Conservation (phyloP, 2,888 invertebrate genomes). For the Hirtodrosophila alboralis region DNA sequence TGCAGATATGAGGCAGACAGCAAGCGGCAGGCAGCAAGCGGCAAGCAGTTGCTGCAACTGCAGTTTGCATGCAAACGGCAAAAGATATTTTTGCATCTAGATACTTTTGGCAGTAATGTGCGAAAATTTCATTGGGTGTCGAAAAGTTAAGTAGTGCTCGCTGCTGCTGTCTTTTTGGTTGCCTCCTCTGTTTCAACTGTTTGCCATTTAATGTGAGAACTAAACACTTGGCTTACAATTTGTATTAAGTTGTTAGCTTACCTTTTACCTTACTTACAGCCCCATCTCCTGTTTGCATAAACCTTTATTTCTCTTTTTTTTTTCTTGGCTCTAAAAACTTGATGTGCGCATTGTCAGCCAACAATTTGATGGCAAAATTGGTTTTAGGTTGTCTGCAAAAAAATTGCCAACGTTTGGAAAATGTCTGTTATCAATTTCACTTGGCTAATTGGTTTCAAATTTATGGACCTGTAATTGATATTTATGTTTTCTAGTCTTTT, state of each 20-base stretch:
- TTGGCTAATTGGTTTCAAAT: constrained; percentile 83
- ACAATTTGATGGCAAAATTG: constrained; percentile 60
- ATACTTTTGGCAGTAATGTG: constrained; percentile 83
- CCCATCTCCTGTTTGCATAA: constrained; percentile 59
- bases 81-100: constrained; percentile 78
- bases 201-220: constrained; percentile 75
- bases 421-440: constrained; percentile 82
- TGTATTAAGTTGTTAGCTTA: constrained; percentile 74
- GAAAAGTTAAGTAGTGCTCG: constrained; percentile 81
- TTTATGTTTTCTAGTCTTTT: constrained; percentile 75
- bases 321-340: constrained; percentile 20
- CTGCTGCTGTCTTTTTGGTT: constrained; percentile 55
- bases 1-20: constrained; percentile 43
- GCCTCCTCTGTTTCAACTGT: constrained; percentile 26
- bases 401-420: constrained; percentile 64
- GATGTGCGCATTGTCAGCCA: constrained; percentile 58
- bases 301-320: constrained; percentile 16
- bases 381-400: constrained; percentile 42
- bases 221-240: constrained; percentile 80
- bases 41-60: constrained; percentile 23
- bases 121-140: constrained; percentile 82
- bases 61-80: constrained; percentile 64
- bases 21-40: constrained; percentile 22
- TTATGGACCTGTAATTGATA: constrained; percentile 83
- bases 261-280: too few relatives aligned